Evolutionary conservation across 1,140 invertebrate genomes (phyloP).

Genomic region (Drosophila ambigua): DNA sequence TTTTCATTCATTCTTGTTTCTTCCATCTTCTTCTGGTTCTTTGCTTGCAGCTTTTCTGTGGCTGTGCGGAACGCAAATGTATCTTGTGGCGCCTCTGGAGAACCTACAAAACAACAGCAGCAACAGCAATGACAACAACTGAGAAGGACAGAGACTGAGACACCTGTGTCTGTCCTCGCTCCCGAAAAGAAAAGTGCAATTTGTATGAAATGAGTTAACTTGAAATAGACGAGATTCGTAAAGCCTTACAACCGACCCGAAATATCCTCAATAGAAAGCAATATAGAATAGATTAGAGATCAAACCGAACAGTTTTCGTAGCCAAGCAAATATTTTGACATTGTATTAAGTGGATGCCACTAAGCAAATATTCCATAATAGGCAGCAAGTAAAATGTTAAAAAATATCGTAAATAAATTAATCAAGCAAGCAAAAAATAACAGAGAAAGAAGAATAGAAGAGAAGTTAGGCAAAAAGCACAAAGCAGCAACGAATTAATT

Average conservation of each 20-base stretch:
- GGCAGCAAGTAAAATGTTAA: too few species aligned
- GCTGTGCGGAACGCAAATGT: constrained; percentile 78
- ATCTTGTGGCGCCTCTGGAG: constrained; percentile 76
- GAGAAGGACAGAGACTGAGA: constrained; percentile 10
- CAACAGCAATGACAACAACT: constrained; percentile 19
- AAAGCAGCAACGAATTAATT: constrained; percentile 65
- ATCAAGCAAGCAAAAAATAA: not conserved
- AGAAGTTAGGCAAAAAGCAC: constrained; percentile 1
- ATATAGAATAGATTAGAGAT: constrained; percentile 27
- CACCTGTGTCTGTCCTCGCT: constrained; percentile 40
- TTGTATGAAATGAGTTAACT: constrained; percentile 40
- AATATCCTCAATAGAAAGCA: constrained; percentile 60
- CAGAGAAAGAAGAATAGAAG: not conserved
- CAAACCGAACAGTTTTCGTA: constrained; percentile 8
- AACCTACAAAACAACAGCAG: constrained; percentile 52
- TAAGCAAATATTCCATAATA: too few species aligned
- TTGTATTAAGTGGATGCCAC: too few species aligned
- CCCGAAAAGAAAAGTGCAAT: constrained; percentile 53
- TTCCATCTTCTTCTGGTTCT: constrained; percentile 9
- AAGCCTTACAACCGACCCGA: constrained; percentile 59
- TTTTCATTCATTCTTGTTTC: constrained; percentile 59
- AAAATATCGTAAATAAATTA: not conserved
- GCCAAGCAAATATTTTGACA: too few species aligned
- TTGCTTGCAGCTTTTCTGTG: constrained; percentile 68
- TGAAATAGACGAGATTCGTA: constrained; percentile 34